A percentile compares a stretch with the other conserved stretches of the same genome.
phyloP scores from a whole-genome alignment of 2,113 vertebrate species.

The Heptranchias perlo region DNA sequence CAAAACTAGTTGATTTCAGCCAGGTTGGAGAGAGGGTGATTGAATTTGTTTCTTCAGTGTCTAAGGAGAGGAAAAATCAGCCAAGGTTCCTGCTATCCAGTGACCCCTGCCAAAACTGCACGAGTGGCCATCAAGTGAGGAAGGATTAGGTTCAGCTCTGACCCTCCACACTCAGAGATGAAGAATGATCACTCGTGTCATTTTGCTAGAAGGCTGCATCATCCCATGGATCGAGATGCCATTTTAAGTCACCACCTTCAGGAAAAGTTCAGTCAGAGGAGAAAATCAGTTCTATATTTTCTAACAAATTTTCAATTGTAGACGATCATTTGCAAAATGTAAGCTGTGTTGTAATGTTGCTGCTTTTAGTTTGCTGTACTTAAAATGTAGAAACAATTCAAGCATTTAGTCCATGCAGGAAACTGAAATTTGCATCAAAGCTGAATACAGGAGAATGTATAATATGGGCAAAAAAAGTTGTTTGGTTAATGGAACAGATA shows the following conservation, averaged over 20 bases:
- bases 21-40: no score
- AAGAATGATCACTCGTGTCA: not conserved
- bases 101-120: no score
- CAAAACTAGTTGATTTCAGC: no score
- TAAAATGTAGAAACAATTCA: not conserved
- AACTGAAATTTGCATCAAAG: not conserved
- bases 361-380: not conserved
- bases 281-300: not conserved
- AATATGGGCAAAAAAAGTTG: not conserved
- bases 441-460: not conserved
- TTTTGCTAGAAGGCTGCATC: not conserved
- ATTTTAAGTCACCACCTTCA: not conserved
- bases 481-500: not conserved
- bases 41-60: no score
- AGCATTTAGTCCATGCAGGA: not conserved
- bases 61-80: no score
- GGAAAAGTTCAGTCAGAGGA: not conserved
- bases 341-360: not conserved
- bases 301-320: not conserved
- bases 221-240: not conserved
- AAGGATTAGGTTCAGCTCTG: not conserved
- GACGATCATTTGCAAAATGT: not conserved
- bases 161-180: not conserved
- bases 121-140: not conserved
- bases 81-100: no score